Conservation (phyloP, 2,797 vertebrate genomes). For the Enteromius treurensis region DNA sequence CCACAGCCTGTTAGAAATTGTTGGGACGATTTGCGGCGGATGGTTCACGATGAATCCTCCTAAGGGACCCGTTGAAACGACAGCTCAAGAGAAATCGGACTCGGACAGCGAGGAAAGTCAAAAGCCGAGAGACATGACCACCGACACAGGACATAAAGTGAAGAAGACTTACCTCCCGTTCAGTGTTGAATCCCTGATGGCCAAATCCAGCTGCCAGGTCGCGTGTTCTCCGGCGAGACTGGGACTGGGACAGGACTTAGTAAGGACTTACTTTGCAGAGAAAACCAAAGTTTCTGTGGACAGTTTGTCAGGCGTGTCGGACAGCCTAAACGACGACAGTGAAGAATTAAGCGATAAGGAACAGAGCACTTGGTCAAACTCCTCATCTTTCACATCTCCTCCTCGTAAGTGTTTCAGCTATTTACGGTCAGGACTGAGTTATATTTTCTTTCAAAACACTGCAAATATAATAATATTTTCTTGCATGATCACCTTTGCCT, state of each 20-base stretch:
- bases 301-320: constrained; percentile 69
- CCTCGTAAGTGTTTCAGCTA: constrained; percentile 77
- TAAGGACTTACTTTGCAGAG: constrained; percentile 79
- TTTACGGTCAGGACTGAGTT: neutral
- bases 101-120: constrained; percentile 72
- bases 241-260: constrained; percentile 70
- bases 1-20: constrained; percentile 37
- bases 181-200: constrained; percentile 85
- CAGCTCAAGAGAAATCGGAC: constrained; percentile 72
- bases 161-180: constrained; percentile 80
- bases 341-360: constrained; percentile 79
- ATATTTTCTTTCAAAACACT: neutral
- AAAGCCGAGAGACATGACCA: constrained; percentile 74
- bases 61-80: constrained; percentile 74
- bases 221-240: constrained; percentile 60
- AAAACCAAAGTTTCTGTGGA: constrained; percentile 70
- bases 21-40: constrained; percentile 61
- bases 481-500: neutral
- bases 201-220: constrained; percentile 78
- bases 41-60: constrained; percentile 77
- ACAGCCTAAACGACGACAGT: constrained; percentile 74
- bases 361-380: constrained; percentile 80
- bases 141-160: constrained; percentile 74
- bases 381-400: constrained; percentile 74
- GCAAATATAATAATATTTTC: neutral